These are phyloP conservation scores for Pterois miles DNA, from an alignment of 2,797 vertebrate genomes.

Conservation along the genomic window DNA sequence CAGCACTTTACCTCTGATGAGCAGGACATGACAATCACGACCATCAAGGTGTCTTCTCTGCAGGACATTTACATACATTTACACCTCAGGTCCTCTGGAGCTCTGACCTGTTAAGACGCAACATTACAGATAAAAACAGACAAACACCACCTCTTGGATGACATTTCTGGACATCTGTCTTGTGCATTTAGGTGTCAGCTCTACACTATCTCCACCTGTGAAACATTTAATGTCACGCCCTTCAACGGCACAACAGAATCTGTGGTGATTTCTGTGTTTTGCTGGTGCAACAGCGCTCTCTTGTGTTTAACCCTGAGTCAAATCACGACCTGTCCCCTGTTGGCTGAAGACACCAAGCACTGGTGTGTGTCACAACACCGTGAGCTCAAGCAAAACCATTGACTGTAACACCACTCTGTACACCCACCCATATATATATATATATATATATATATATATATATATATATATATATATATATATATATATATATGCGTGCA, in stretches of 20 bases:
- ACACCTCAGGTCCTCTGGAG: constrained; percentile 27
- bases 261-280: constrained; percentile 2
- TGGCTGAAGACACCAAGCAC: constrained; percentile 6
- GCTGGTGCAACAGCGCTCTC: constrained; percentile 39
- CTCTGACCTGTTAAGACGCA: neutral
- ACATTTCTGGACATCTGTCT: constrained; percentile 21
- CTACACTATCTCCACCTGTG: constrained; percentile 7
- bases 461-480: neutral
- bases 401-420: constrained; percentile 13
- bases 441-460: constrained; percentile 1
- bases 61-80: constrained; percentile 32
- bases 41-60: neutral
- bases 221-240: constrained; percentile 2
- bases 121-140: constrained; percentile 23
- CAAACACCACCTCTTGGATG: constrained; percentile 3
- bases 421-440: neutral
- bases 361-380: constrained; percentile 14
- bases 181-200: constrained; percentile 16
- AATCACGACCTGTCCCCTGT: constrained; percentile 10
- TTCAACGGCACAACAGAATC: neutral
- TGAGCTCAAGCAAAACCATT: constrained; percentile 16
- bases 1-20: constrained; percentile 44
- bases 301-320: constrained; percentile 40
- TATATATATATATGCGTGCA: constrained; percentile 11
- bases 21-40: constrained; percentile 18